Conservation (phyloP, 2,113 vertebrate species). For the Bombycilla garrulus region DNA sequence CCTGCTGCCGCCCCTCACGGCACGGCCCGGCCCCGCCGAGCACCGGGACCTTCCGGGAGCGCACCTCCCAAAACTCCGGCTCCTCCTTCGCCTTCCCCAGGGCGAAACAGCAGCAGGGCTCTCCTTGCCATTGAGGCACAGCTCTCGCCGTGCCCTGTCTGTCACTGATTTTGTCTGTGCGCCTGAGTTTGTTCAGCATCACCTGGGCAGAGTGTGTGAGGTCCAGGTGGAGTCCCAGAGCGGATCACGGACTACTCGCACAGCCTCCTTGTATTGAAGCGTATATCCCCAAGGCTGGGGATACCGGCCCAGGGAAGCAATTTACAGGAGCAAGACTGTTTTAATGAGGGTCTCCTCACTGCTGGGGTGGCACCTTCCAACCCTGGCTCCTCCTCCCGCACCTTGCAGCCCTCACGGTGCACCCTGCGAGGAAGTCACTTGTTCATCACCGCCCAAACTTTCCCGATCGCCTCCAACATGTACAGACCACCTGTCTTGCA, state of each 20-base stretch:
- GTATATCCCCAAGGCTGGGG: no score
- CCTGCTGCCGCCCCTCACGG: background rate
- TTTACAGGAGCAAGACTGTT: background rate
- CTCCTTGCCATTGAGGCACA: fast-evolving
- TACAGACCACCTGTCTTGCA: background rate
- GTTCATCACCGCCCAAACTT: fast-evolving
- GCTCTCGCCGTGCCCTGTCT: background rate
- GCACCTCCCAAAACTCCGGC: fast-evolving
- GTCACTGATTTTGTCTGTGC: background rate
- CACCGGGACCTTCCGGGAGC: fast-evolving
- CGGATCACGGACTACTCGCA: fast-evolving
- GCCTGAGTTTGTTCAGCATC: background rate
- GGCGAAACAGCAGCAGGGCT: no score
- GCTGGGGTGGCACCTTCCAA: background rate
- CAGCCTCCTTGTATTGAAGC: background rate
- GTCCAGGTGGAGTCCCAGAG: background rate
- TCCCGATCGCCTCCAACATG: background rate
- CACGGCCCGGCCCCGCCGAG: background rate
- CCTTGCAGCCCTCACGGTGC: background rate
- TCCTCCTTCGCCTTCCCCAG: fast-evolving
- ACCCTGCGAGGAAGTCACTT: background rate
- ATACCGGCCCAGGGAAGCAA: background rate
- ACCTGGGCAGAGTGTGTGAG: background rate
- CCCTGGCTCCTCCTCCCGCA: background rate
- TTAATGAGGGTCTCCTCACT: background rate